Evolutionary conservation across 2,113 vertebrate genomes (phyloP).

Genomic region (Tetrao urogallus): DNA sequence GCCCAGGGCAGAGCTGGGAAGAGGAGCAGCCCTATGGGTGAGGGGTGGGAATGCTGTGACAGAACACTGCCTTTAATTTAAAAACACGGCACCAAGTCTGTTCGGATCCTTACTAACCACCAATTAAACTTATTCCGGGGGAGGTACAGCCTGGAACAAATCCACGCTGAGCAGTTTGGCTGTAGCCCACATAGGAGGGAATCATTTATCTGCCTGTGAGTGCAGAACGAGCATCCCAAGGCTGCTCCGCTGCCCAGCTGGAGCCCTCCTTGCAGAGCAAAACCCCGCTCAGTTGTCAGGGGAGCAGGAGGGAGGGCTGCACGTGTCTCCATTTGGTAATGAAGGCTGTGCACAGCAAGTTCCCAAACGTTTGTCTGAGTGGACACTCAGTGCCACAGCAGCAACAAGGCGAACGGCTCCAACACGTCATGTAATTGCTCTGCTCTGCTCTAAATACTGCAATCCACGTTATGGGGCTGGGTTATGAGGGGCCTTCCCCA

Average conservation of each 20-base stretch:
- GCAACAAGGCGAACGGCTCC: not conserved
- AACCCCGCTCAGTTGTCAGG: no score
- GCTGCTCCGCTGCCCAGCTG: not conserved
- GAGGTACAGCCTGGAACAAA: not conserved
- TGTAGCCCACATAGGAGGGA: not conserved
- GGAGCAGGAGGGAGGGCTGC: no score
- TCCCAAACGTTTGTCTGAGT: not conserved
- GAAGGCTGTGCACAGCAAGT: not conserved
- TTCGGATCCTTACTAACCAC: not conserved
- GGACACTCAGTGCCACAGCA: not conserved
- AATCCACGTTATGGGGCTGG: not conserved
- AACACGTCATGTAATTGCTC: not conserved
- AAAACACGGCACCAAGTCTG: not conserved
- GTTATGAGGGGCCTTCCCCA: not conserved
- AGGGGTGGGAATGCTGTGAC: not conserved
- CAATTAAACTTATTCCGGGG: not conserved
- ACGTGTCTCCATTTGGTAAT: not conserved
- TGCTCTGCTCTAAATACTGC: slow-evolving; percentile 1
- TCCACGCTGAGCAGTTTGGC: not conserved
- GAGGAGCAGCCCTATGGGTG: not conserved
- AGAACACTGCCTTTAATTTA: not conserved
- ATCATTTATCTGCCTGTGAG: fast-evolving
- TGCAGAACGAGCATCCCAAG: not conserved
- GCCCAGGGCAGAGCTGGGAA: not conserved
- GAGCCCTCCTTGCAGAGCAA: fast-evolving